Base-by-base conservation (phyloP, 1,140 invertebrate genomes). In the Drosophila nasuta region DNA sequence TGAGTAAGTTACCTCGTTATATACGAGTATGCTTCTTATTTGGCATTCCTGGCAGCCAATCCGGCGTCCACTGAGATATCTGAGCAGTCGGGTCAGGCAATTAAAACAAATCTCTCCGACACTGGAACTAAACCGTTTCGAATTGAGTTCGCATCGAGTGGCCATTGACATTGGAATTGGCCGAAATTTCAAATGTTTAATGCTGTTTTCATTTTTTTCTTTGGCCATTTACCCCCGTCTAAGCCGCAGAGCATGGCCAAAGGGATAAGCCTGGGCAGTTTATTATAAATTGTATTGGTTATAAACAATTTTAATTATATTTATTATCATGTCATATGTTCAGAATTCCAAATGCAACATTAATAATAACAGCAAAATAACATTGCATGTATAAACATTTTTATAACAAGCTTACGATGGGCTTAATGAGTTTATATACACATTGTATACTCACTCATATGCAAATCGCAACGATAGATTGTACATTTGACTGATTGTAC, bases 1-100 rank as follows among this genome's bases (percentile, higher is more conserved):
- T 80, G 80, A 88, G 80, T 86, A 87, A 86, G 81, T 82, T 77
- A 82, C 69, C 77, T 52, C 58, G 64, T 66, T 63, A 66, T 6
- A 17, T 38, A 75, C 17, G 30, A 28, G 13, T 33, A 5, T 33
- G 1, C 30, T 33, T 33, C 7, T 33, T 33, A 17, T 56, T 58
- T 58, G 54, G 54, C 38, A 65, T 65, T 67, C 54, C 65, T 57
- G 54, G 17, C 30, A 48, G 52, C 41, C 65, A 38, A 41, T 57
- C 54, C 54, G 54, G 54, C 54, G 54, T 17, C 54, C 15, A 57
- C 15, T 7, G 48, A n/a, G 45, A 6, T 46, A 64, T 49, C 45
- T 48, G 38, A 43, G 8, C 63, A 46, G 28, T 43, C 59, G n/a
- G 48, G 13, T 13, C 46, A 68, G 82, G 82, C 82, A 87, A 87